phyloP scores from a whole-genome alignment of 2,113 vertebrate genomes.

The Mesitornis unicolor region DNA sequence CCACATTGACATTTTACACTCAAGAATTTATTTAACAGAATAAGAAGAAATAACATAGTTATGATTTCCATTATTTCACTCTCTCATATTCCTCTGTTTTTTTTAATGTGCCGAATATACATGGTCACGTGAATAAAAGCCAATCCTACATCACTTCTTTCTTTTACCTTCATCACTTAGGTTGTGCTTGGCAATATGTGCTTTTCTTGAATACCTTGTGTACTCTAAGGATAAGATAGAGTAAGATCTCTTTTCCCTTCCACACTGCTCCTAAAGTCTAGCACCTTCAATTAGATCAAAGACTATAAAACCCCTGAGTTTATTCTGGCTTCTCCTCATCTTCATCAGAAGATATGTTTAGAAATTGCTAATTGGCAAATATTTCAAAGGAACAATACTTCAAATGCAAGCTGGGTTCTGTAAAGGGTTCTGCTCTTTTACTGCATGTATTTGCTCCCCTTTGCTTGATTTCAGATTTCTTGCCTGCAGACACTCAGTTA shows the following conservation, averaged over 20 bases:
- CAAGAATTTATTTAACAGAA: background rate
- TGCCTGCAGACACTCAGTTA: background rate
- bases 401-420: background rate
- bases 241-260: background rate
- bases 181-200: background rate
- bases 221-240: background rate
- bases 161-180: background rate
- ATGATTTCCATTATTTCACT: background rate
- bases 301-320: background rate
- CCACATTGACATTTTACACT: background rate
- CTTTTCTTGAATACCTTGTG: background rate
- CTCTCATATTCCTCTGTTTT: fast-evolving
- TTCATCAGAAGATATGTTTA: background rate
- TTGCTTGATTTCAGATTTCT: background rate
- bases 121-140: background rate
- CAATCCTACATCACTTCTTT: background rate
- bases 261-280: background rate
- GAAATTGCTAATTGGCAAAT: background rate
- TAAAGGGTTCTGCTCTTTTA: background rate
- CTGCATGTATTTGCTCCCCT: background rate
- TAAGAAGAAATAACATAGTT: background rate
- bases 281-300: background rate
- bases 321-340: background rate
- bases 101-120: background rate
- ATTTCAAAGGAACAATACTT: background rate